These are phyloP conservation scores for Odocoileus virginianus DNA, from an alignment of 2,113 vertebrate species.

Conservation along the genomic window DNA sequence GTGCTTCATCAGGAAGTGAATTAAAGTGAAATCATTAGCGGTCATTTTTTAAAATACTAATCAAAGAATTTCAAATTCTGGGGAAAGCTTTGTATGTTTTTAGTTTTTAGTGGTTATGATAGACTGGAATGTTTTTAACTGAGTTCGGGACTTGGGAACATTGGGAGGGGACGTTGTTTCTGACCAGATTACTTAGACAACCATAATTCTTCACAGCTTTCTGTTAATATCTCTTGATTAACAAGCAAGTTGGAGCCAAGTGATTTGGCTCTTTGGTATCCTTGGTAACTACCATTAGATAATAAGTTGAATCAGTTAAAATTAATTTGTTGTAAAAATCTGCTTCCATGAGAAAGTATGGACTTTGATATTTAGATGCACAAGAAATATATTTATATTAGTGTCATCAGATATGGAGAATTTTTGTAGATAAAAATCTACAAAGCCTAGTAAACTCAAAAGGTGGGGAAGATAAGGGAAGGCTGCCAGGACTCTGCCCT, in stretches of 20 bases:
- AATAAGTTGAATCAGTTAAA: constrained; percentile 66
- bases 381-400: background rate
- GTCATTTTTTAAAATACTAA: constrained; percentile 41
- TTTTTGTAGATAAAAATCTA: constrained; percentile 19
- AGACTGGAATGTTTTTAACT: constrained; percentile 38
- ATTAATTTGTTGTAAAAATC: constrained; percentile 69
- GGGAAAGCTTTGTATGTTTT: constrained; percentile 32
- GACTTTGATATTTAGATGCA: constrained; percentile 47
- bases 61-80: constrained; percentile 49
- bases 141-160: constrained; percentile 14
- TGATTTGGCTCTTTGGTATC: constrained; percentile 70
- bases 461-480: background rate
- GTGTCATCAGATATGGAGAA: background rate
- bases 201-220: constrained; percentile 60
- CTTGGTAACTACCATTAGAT: constrained; percentile 72
- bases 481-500: background rate
- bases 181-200: constrained; percentile 49
- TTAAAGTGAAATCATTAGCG: constrained; percentile 60
- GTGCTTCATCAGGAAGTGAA: constrained; percentile 55
- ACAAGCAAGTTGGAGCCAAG: constrained; percentile 62
- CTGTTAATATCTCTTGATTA: constrained; percentile 67
- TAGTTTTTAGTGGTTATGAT: constrained; percentile 43
- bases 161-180: background rate
- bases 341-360: constrained; percentile 14
- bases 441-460: background rate